phyloP scores from a whole-genome alignment of 2,113 vertebrate genomes.

The Megaceryle torquata region DNA sequence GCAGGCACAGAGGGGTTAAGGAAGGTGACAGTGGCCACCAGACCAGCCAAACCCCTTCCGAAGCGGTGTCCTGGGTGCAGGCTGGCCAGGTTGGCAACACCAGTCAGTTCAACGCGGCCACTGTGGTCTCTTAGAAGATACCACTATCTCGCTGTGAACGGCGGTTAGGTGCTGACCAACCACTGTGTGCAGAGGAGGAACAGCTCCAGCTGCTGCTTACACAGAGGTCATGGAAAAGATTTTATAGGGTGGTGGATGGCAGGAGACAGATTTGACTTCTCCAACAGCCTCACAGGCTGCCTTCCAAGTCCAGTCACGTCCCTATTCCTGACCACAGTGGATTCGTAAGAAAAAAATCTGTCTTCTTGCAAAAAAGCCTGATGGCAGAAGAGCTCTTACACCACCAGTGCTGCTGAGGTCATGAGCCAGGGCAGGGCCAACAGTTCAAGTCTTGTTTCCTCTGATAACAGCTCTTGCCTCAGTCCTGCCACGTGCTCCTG shows the following conservation, averaged over 20 bases:
- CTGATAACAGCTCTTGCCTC: not conserved
- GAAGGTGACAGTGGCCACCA: rapidly evolving
- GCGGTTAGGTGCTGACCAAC: not conserved
- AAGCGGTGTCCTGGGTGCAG: not conserved
- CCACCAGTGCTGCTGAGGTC: not conserved
- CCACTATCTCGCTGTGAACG: rapidly evolving
- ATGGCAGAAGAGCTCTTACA: not conserved
- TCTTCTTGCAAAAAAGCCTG: not conserved
- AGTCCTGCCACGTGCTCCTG: not conserved
- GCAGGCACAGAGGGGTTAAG: not conserved
- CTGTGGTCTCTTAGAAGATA: not conserved
- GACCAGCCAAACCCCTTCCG: not conserved
- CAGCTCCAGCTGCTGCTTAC: not conserved
- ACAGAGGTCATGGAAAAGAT: not conserved
- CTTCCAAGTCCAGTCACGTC: not conserved
- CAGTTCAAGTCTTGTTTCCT: not conserved
- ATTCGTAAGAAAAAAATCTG: not conserved
- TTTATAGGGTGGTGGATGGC: not conserved
- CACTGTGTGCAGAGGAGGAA: not conserved
- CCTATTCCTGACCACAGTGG: not conserved
- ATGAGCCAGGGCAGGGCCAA: not conserved
- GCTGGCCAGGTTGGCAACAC: not conserved
- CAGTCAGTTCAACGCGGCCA: not conserved
- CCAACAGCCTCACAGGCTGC: not conserved
- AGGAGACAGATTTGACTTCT: not conserved